Evolutionary conservation across 2,888 invertebrate species (phyloP), one percentile per base, ranked within the genome.

Genomic region (Spilosoma lubricipeda): DNA sequence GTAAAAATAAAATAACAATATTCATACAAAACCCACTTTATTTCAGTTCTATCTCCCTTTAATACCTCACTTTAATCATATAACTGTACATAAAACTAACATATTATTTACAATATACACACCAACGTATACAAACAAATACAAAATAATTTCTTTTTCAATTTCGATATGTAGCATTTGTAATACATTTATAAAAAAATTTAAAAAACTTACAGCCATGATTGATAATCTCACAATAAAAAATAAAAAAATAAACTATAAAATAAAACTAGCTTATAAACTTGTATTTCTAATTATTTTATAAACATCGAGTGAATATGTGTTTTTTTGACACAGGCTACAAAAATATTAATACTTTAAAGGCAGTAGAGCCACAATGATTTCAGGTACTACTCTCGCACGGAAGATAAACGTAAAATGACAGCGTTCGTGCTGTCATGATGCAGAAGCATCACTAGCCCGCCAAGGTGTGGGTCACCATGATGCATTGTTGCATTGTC

Each of bases 51-150:
- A 78, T 69, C 84, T 79, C 78, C 79, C 79, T 64, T 77, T 81
- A 77, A 73, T 73, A 81, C 78, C 80, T 79, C 78, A 70, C 66
- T 80, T 79, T 80, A 72, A 63, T 72, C 80, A 79, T 79, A 71
- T 63, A 71, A 67, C 27, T 75, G 59, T 78, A 74, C 76, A 70
- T 82, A 84, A 76, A 75, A 74, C 78, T 83, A 85, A 82, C 70
- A 77, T 88, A 89, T 87, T 88, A 89, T 87, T 85, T 87, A 90
- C 89, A 89, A 81, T 89, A 86, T 89, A 85, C 86, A 89, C 84
- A 84, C 74, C 30, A 77, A 74, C 77, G 33, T 79, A 82, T 80
- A 81, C 74, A 75, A 74, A 86, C 84, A 85, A 82, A 85, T 82
- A 86, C 75, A 85, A 78, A 84, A 83, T 82, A 86, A 86, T 82